Conservation (phyloP, 2,113 vertebrate genomes). For the Siphamia tubifer region DNA sequence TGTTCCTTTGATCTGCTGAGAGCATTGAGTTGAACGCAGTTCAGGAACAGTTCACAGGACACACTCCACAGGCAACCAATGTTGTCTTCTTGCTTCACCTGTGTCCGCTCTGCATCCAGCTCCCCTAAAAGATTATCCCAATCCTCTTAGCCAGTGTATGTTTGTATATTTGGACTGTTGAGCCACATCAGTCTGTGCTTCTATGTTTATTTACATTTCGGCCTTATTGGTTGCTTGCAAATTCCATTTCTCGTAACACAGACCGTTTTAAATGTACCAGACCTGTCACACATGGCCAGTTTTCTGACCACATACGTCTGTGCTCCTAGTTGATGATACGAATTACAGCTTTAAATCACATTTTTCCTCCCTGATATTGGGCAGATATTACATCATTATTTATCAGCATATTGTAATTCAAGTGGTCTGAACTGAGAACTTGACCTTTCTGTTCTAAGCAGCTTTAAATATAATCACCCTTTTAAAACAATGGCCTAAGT, state of each 20-base stretch:
- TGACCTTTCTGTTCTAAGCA: too few relatives aligned
- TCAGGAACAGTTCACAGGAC: slow-evolving; percentile 73
- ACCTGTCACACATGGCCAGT: slow-evolving; percentile 9
- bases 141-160: slow-evolving; percentile 28
- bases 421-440: too few relatives aligned
- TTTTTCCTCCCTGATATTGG: too few relatives aligned
- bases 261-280: slow-evolving; percentile 17
- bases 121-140: slow-evolving; percentile 33
- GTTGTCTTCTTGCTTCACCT: slow-evolving; percentile 62
- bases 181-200: slow-evolving; percentile 41
- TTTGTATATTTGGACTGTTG: slow-evolving; percentile 43
- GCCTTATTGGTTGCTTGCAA: slow-evolving; percentile 32
- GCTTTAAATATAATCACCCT: too few relatives aligned
- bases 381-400: too few relatives aligned
- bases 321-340: slow-evolving; percentile 6
- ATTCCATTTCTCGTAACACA: slow-evolving; percentile 37
- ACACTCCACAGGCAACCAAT: slow-evolving; percentile 56
- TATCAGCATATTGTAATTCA: too few relatives aligned
- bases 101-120: slow-evolving; percentile 33
- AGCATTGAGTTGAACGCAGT: slow-evolving; percentile 39
- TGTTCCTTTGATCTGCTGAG: slow-evolving; percentile 57
- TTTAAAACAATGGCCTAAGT: too few relatives aligned
- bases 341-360: too few relatives aligned
- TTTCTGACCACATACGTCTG: slow-evolving; percentile 26
- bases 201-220: slow-evolving; percentile 53